Base-by-base conservation (phyloP, 1,140 invertebrate species). In the Orius insidiosus region DNA sequence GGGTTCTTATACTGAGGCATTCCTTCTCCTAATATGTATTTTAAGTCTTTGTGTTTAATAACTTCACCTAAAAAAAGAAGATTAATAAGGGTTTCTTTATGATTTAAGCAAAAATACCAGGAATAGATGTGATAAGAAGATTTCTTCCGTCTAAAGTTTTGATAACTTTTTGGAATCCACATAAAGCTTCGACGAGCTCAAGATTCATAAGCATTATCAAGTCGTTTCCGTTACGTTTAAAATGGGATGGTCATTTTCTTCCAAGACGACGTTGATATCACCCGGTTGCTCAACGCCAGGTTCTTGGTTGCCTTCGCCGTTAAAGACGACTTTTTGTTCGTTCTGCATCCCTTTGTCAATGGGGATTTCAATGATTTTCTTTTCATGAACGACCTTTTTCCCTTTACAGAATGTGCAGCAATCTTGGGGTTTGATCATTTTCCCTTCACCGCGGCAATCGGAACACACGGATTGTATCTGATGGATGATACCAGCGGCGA, bases 1-100 rank as follows among this genome's bases (percentile, higher is more conserved):
- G 93, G 93, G 70, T 95, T 93, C 59, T 88, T 89, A 60, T 93
- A 90, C 47, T 81, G 75, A 0, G 96, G 96, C 96, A 99, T 98
- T 47, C 80, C 81, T 52, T 60, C 57, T 30, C 52, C 53, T 48
- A 82, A 54, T 36, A 99, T 75, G 63, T 79, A 89, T 64, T 94
- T 96, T 7, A 95, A 70, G 54, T 90, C 86, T 50, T 79, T 84
- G 60, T 92, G 85, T 59, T 93, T 92, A 6, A 78, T 70, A 9
- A 84, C 71, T 63, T 82, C 76, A 50, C 80, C 79, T 75, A 56
- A 45, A 63, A 60, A 39, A 35, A 46, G 47, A 11, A n/a, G n/a
- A n/a, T n/a, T n/a, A n/a, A n/a, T n/a, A n/a, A n/a, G n/a, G n/a
- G n/a, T n/a, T n/a, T n/a, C n/a, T n/a, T n/a, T n/a, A n/a, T n/a